Base-by-base conservation (phyloP, 2,797 vertebrate species). In the Lindbergichthys nudifrons region DNA sequence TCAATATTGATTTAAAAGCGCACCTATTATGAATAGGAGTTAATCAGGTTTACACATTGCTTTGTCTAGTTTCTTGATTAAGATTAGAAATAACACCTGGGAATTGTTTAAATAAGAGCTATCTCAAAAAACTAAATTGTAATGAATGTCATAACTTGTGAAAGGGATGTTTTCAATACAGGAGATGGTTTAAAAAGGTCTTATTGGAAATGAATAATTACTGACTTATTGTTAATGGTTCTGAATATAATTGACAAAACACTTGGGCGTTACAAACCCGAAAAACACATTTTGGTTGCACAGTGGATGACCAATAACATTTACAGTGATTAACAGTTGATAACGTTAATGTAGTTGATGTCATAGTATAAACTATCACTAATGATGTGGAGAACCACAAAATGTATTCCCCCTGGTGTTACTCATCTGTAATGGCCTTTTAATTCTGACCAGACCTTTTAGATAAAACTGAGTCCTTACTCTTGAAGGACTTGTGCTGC, bases 1-100 rank as follows among this genome's bases (percentile, higher is more conserved):
- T 18, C 65, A 64, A 88, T 92, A 93, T 89, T 94, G 93, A 93
- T 89, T 88, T 91, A 80, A 81, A 90, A 91, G 79, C 80, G 73
- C 47, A 21, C 73, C 82, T 70, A 81, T 80, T 89, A 88, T 82
- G 67, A 90, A 88, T 66, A 82, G 85, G 79, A 91, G 77, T 90
- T 86, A 91, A 90, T 86, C 79, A 84, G 83, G 88, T 89, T 86
- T 78, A 71, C 62, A 68, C 73, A 73, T 48, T 80, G 77, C 71
- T 85, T 83, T 85, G 66, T 83, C 45, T 65, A 79, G 84, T 70
- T 63, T 72, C 64, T 70, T 78, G 76, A 85, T 86, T 87, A 73
- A 75, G 78, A 83, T 66, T 66, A 56, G 61, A 72, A 71, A 84
- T 75, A 84, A 81, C 60, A 67, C 26, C 14, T 36, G 41, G 59